Base-by-base conservation (phyloP, 2,888 invertebrate genomes). In the Thecophora atra region DNA sequence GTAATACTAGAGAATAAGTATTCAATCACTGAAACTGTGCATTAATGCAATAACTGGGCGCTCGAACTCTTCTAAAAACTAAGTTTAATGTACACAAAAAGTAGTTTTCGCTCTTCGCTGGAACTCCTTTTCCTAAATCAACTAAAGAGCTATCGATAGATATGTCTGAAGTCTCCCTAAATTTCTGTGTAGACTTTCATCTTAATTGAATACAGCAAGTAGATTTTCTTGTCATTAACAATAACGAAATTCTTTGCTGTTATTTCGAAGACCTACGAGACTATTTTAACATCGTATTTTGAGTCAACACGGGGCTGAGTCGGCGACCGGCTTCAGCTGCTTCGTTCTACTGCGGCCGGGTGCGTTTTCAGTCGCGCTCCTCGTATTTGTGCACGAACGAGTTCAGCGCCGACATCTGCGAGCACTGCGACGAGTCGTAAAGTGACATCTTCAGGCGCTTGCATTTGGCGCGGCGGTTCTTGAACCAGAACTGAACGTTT, bases 401-500 rank as follows among this genome's bases (percentile, higher is more conserved):
- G 67, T 84, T 82, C 3, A 84, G 76, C 17, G 83, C 84, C 7
- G 83, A 79, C 56, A 87, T 78, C 72, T 86, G 85, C 5, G 81
- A 76, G 78, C 85, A 85, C 72, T 84, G 86, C 30, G 84, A 81
- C 73, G 82, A 81, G 82, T 95, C 95, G 83, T 94, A 95, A 58
- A 95, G 87, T 0, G 95, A 94, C 94, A 95, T 95, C 87, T 96
- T 95, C 82, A 98, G 89, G 74, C 99, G 90, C 88, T 99, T 99
- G 87, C 97, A 97, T 88, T 99, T 99, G 79, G 99, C 99, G 72
- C 99, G 90, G 58, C 99, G 93, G 85, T 99, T 99, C 87, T 98
- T 98, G 88, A 98, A 99, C 99, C 99, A 99, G 86, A 99, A 97
- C 87, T 99, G 99, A 78, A 99, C 98, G 85, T 99, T 99, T 88